Percentiles rank a stretch among this genome's conserved stretches.
Conservation (phyloP, 2,797 vertebrate genomes). For the Anisognathus igniventris region DNA sequence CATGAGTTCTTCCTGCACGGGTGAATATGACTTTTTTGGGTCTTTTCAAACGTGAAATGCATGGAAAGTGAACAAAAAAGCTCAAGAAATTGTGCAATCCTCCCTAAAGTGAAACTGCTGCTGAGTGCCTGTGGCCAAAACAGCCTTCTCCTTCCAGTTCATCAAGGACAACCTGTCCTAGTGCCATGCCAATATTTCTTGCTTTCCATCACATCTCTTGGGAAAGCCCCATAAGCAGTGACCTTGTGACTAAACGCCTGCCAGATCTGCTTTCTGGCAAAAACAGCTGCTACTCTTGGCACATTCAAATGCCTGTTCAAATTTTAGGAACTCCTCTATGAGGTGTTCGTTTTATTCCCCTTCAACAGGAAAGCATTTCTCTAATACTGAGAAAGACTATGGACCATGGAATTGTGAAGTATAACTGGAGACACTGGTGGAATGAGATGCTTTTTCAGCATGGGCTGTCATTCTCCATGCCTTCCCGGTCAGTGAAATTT, state of each 20-base stretch:
- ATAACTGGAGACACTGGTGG: not conserved
- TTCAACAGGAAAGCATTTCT: constrained; percentile 42
- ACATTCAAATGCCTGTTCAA: constrained; percentile 38
- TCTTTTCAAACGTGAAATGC: not conserved
- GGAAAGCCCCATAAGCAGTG: constrained; percentile 62
- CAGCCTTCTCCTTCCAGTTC: constrained; percentile 66
- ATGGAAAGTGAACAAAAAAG: not conserved
- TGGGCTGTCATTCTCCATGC: constrained; percentile 17
- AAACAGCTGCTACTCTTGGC: constrained; percentile 68
- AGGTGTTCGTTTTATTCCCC: constrained; percentile 62
- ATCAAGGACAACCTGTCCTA: constrained; percentile 63
- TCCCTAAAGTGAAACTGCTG: constrained; percentile 15
- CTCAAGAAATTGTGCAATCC: not conserved
- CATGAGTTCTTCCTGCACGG: not conserved
- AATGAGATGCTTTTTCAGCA: not conserved
- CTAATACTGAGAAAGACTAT: constrained; percentile 18
- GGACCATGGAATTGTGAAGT: constrained; percentile 5
- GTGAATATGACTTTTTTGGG: not conserved
- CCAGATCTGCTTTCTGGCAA: constrained; percentile 67
- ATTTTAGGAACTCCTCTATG: constrained; percentile 58
- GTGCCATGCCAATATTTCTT: constrained; percentile 45
- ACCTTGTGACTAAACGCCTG: constrained; percentile 65
- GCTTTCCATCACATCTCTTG: constrained; percentile 47
- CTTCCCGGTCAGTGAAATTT: constrained; percentile 7
- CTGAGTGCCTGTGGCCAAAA: constrained; percentile 56